A percentile compares a stretch with the other conserved stretches of the same genome.
Evolutionary conservation across 2,797 vertebrate species (phyloP).

Genomic region (Cyprinella venusta): DNA sequence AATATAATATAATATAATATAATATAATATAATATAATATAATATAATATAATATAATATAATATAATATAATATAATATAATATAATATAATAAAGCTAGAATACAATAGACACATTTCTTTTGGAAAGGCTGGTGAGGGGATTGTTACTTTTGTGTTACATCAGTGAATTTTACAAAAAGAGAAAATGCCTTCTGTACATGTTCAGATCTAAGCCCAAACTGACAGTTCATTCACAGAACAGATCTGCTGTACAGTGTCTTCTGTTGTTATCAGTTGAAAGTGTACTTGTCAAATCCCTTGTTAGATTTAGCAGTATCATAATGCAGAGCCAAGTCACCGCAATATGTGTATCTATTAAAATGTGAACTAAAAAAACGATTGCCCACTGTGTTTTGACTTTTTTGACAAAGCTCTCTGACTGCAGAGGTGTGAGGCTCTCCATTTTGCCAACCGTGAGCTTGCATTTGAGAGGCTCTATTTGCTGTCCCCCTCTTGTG

Average conservation of each 20-base stretch:
- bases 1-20: background rate
- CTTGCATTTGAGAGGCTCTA: slow-evolving; percentile 35
- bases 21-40: background rate
- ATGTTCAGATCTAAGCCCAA: background rate
- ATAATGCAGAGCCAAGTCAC: background rate
- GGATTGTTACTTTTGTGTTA: background rate
- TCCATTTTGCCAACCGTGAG: slow-evolving; percentile 31
- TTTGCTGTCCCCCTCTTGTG: slow-evolving; percentile 45
- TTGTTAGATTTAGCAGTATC: background rate
- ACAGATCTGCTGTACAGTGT: background rate
- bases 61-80: background rate
- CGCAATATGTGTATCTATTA: background rate
- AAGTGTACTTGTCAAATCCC: background rate
- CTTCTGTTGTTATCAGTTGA: background rate
- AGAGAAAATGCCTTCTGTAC: background rate
- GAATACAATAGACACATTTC: background rate
- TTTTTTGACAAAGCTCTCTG: slow-evolving; percentile 27
- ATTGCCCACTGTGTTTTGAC: background rate
- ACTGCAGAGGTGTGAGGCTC: slow-evolving; percentile 8
- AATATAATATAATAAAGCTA: background rate
- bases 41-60: background rate
- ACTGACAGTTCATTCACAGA: background rate
- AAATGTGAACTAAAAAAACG: slow-evolving; percentile 8
- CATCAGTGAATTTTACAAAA: background rate
- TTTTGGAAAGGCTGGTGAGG: background rate